These are phyloP conservation scores for Xenotilapia longispinis DNA, from an alignment of 2,113 vertebrate species.

Conservation along the genomic window DNA sequence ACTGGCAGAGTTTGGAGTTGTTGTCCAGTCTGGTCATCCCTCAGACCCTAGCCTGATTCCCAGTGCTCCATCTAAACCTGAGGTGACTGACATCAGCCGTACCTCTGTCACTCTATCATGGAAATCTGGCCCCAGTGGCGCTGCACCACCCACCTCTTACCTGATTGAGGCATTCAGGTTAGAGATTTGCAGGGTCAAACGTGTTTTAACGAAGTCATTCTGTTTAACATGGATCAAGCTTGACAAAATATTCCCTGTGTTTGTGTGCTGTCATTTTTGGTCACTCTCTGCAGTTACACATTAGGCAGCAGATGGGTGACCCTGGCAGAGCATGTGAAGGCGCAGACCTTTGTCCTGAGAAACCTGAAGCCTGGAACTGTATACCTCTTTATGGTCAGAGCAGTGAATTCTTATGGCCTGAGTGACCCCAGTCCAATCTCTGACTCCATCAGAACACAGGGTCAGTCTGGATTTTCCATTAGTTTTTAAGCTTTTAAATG, in stretches of 20 bases:
- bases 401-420: slow-evolving; percentile 90
- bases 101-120: slow-evolving; percentile 86
- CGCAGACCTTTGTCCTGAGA: slow-evolving; percentile 83
- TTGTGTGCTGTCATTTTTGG: not conserved
- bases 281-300: slow-evolving; percentile 74
- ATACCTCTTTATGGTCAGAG: slow-evolving; percentile 96
- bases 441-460: slow-evolving; percentile 92
- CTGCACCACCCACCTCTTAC: slow-evolving; percentile 85
- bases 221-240: not conserved
- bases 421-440: slow-evolving; percentile 97
- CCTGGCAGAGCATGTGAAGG: slow-evolving; percentile 89
- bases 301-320: slow-evolving; percentile 97
- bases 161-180: slow-evolving; percentile 97
- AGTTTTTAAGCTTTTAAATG: not conserved
- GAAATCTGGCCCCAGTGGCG: slow-evolving; percentile 81
- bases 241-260: not conserved
- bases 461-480: slow-evolving; percentile 56
- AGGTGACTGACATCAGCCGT: slow-evolving; percentile 85
- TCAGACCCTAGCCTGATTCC: slow-evolving; percentile 90
- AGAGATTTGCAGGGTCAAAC: not conserved
- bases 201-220: not conserved
- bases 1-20: slow-evolving; percentile 84
- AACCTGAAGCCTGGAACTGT: slow-evolving; percentile 90
- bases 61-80: slow-evolving; percentile 86
- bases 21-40: slow-evolving; percentile 83